Conservation (phyloP, 1,140 invertebrate genomes). For the Tribolium castaneum region DNA sequence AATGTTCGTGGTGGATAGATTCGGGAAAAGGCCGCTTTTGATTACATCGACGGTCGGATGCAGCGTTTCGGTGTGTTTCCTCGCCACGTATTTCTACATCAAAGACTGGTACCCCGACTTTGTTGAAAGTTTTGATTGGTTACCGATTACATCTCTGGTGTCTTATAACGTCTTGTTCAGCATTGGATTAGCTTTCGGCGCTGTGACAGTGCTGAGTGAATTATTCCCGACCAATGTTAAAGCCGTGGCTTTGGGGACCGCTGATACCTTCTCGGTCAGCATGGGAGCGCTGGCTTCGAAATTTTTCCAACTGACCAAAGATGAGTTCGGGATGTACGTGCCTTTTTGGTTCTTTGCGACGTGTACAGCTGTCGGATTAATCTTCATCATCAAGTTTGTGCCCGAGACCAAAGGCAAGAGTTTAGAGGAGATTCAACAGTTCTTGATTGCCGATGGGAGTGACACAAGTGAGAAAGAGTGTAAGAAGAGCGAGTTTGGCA, state of each 20-base stretch:
- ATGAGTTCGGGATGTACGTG: slow-evolving; percentile 71
- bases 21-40: slow-evolving; percentile 77
- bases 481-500: slow-evolving; percentile 6
- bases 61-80: slow-evolving; percentile 67
- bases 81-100: slow-evolving; percentile 73
- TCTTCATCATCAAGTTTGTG: slow-evolving; percentile 73
- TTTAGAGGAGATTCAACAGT: slow-evolving; percentile 66
- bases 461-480: slow-evolving; percentile 15
- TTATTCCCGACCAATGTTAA: slow-evolving; percentile 78
- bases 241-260: slow-evolving; percentile 75
- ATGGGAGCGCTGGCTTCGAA: slow-evolving; percentile 81
- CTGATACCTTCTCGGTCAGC: slow-evolving; percentile 76
- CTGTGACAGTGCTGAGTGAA: slow-evolving; percentile 78
- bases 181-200: slow-evolving; percentile 77
- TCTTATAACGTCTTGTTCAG: slow-evolving; percentile 78
- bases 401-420: slow-evolving; percentile 88
- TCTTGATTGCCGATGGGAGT: slow-evolving; percentile 50
- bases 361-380: slow-evolving; percentile 71
- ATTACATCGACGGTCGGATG: slow-evolving; percentile 71
- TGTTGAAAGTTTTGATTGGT: slow-evolving; percentile 51
- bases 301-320: slow-evolving; percentile 74
- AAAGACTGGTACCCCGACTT: slow-evolving; percentile 57
- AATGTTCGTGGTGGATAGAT: slow-evolving; percentile 76
- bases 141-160: slow-evolving; percentile 72
- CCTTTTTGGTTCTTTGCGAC: slow-evolving; percentile 80